Conservation (phyloP, 2,888 invertebrate genomes). For the Patella caerulea region DNA sequence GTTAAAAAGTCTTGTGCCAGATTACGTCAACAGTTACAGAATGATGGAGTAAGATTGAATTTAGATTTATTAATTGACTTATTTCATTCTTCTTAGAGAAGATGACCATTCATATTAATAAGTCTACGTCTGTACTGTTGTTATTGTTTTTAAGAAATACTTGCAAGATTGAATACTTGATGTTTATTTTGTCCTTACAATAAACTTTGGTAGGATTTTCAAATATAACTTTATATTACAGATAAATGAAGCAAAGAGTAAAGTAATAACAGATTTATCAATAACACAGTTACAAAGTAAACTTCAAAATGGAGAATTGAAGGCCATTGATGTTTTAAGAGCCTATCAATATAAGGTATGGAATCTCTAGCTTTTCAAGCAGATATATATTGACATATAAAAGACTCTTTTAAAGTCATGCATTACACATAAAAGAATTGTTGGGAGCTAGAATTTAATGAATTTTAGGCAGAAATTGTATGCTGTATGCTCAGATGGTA, state of each 20-base stretch:
- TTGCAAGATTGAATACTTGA: no score
- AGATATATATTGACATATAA: background rate
- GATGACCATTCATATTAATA: no score
- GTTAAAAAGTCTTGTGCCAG: background rate
- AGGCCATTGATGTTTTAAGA: conserved; percentile 32
- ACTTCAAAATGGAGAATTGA: conserved; percentile 32
- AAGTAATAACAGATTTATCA: conserved; percentile 20
- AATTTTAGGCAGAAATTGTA: no score
- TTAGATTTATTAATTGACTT: background rate
- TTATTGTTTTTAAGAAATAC: no score
- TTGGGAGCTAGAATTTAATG: no score
- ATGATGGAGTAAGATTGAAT: background rate
- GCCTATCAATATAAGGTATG: conserved; percentile 37
- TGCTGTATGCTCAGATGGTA: no score
- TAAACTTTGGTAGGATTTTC: no score
- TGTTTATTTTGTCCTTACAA: no score
- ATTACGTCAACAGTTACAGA: background rate
- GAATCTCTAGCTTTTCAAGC: background rate
- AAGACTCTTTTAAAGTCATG: no score
- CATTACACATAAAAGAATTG: no score
- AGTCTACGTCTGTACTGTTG: no score
- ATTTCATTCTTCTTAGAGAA: background rate
- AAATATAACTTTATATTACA: conserved; percentile 7
- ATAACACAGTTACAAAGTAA: conserved; percentile 26
- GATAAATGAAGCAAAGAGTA: conserved; percentile 25